Evolutionary conservation across 2,113 vertebrate species (phyloP).

Genomic region (Mesembrinibis cayennensis): DNA sequence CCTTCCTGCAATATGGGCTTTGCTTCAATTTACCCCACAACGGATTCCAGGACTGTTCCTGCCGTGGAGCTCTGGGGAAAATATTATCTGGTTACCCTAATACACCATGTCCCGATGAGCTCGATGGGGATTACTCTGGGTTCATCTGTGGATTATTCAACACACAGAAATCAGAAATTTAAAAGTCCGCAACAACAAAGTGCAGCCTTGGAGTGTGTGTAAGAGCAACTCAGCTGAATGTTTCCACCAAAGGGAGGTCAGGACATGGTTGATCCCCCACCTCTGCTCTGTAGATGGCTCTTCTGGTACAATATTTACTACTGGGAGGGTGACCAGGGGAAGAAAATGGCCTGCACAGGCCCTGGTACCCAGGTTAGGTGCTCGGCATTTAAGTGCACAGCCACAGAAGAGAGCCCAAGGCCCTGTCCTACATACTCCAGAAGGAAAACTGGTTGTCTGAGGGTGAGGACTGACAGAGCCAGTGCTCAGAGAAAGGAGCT

Average conservation of each 20-base stretch:
- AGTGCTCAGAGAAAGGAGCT: not conserved
- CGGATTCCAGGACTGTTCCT: not conserved
- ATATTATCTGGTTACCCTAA: not conserved
- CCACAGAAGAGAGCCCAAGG: not conserved
- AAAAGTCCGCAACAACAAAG: not conserved
- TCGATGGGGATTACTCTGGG: not conserved
- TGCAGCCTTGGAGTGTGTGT: not conserved
- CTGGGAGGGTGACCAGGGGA: not conserved
- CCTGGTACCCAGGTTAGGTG: not conserved
- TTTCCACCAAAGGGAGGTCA: not conserved
- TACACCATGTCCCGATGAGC: not conserved
- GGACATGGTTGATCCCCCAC: not conserved
- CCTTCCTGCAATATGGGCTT: not conserved
- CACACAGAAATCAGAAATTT: not conserved
- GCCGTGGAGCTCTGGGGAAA: not conserved
- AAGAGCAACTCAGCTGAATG: not conserved
- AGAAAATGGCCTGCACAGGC: not conserved
- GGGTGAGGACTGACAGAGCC: not conserved
- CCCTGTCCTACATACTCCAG: not conserved
- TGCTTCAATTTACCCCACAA: not conserved
- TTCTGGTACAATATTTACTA: not conserved
- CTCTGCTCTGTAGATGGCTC: not conserved
- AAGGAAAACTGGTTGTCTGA: not conserved
- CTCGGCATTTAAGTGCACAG: not conserved
- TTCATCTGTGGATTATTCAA: not conserved